phyloP scores from a whole-genome alignment of 2,888 invertebrate species.

The Argyra leucocephala region DNA sequence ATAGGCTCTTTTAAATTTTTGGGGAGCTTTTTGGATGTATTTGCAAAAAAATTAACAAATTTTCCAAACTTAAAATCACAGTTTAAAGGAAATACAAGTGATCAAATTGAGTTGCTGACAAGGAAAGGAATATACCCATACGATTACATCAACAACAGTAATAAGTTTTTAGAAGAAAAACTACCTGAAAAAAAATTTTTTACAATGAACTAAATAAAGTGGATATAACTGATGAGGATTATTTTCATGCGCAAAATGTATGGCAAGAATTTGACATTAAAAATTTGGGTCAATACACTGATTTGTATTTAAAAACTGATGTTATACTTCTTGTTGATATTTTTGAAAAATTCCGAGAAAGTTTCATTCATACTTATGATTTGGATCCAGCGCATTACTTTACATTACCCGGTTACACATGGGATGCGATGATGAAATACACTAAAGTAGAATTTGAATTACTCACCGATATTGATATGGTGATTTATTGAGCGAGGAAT shows the following conservation, averaged over 20 bases:
- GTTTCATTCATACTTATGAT: background rate
- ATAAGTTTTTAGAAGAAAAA: background rate
- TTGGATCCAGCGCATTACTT: constrained; percentile 30
- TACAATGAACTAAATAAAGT: background rate
- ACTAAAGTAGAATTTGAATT: constrained; percentile 20
- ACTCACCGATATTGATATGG: constrained; percentile 19
- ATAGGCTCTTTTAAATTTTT: constrained; percentile 16
- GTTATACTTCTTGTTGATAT: constrained; percentile 33
- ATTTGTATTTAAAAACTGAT: constrained; percentile 33
- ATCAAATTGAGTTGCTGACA: background rate
- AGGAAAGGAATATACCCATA: background rate
- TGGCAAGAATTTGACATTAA: constrained; percentile 31
- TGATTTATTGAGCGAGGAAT: constrained; percentile 18
- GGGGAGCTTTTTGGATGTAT: constrained; percentile 13
- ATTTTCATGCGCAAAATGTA: constrained; percentile 29
- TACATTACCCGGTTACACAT: constrained; percentile 29
- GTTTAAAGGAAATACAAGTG: background rate
- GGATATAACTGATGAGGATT: constrained; percentile 5
- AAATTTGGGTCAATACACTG: constrained; percentile 32
- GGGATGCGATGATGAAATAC: constrained; percentile 29
- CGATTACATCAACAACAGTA: background rate
- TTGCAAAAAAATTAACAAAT: constrained; percentile 5
- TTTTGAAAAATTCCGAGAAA: constrained; percentile 19
- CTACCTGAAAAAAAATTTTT: background rate
- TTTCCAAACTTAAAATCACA: background rate